Base-by-base conservation (phyloP, 2,797 vertebrate genomes). In the Acridotheres tristis region DNA sequence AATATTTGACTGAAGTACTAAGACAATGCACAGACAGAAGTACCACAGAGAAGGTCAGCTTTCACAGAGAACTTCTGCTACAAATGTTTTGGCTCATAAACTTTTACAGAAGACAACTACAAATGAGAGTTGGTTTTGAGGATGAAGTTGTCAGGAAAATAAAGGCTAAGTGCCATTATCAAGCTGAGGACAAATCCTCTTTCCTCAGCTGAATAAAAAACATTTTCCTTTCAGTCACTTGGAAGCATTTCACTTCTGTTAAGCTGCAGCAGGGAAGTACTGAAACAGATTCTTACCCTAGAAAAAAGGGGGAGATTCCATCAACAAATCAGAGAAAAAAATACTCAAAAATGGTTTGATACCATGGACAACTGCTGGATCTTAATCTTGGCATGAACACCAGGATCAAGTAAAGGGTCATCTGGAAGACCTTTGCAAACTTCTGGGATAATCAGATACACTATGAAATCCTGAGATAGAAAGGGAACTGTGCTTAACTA, bases 271-370 rank as follows among this genome's bases (percentile, higher is more conserved):
- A 88, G 38, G 8, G 45, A 89, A 89, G 63, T 82, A 91, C 74
- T 47, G 67, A 94, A 90, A 88, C 74, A 89, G 73, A 96, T 93
- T 63, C 58, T 69, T 38, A 67, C 40, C 42, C 85, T 90, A 83
- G 83, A 77, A 85, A 84, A 45, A 86, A 88, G 45, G 45, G 40
- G 59, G 26, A 92, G 53, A 90, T 86, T 85, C 71, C 85, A 88
- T 43, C 50, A 89, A 90, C 53, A 67, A 76, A 85, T 1, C 54
- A 75, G 36, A 94, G 36, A 10, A 45, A 65, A 86, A 89, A 74
- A 5, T 4, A n/a, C 54, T 29, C 29, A 67, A 88, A 82, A 84
- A 43, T 30, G 16, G 63, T 63, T 78, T 54, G 38, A 20, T 67
- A 84, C 38, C 62, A 73, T 2, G 17, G 76, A 84, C 59, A 96